phyloP scores from a whole-genome alignment of 2,797 vertebrate genomes.

The Silurus aristotelis region DNA sequence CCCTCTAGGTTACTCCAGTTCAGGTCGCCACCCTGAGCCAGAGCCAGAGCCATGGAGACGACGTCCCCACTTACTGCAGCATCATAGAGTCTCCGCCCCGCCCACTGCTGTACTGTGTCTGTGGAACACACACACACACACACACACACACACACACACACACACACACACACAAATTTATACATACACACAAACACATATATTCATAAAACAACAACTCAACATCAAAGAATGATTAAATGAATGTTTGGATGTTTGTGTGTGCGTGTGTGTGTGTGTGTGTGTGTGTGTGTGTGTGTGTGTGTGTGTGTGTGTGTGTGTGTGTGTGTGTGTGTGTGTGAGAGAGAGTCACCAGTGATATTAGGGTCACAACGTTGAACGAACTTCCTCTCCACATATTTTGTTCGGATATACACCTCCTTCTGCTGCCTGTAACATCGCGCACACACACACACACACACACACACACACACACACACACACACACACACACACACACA shows the following conservation, averaged over 20 bases:
- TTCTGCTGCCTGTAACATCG: conserved; percentile 67
- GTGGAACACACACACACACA: conserved; percentile 1
- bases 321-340: neutral
- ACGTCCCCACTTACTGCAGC: conserved; percentile 65
- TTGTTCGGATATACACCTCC: conserved; percentile 74
- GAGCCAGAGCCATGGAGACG: conserved; percentile 65
- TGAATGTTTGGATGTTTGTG: neutral
- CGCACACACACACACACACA: neutral
- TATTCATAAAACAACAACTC: neutral
- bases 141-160: neutral
- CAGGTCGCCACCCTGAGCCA: conserved; percentile 70
- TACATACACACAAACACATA: too few species aligned
- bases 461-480: conserved; percentile 12
- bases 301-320: conserved; percentile 3
- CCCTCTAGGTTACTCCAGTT: conserved; percentile 65
- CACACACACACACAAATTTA: neutral
- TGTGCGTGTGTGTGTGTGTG: neutral
- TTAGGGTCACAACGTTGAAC: conserved; percentile 49
- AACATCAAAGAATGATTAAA: neutral
- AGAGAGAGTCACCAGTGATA: conserved; percentile 42
- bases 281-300: neutral
- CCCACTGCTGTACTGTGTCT: conserved; percentile 46
- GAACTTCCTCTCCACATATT: conserved; percentile 76
- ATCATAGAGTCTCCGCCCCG: conserved; percentile 60
- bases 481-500: too few species aligned